Conservation (phyloP, 1,140 invertebrate species). For the Caenorhabditis remanei region DNA sequence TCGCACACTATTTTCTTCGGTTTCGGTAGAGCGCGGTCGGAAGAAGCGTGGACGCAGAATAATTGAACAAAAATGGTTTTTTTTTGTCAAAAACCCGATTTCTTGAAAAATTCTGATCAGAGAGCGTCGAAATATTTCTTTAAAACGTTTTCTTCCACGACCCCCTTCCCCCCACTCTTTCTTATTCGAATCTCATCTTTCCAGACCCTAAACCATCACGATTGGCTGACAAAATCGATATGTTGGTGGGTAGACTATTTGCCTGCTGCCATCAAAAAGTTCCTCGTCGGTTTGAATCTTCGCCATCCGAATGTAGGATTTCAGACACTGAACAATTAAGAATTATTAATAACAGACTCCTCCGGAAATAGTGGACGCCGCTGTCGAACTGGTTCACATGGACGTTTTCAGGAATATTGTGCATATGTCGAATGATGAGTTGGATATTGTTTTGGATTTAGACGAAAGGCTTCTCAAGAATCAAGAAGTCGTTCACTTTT, state of each 20-base stretch:
- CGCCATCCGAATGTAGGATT: slow-evolving; percentile 16
- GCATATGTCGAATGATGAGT: slow-evolving; percentile 69
- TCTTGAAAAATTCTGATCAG: too few species aligned
- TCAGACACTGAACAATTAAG: background rate
- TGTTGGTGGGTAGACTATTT: slow-evolving; percentile 64
- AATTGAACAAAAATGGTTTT: too few species aligned
- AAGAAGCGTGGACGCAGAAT: too few species aligned
- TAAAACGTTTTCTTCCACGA: too few species aligned
- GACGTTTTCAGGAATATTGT: slow-evolving; percentile 69
- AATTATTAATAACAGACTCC: slow-evolving; percentile 46
- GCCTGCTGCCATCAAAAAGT: slow-evolving; percentile 54
- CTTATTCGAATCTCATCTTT: too few species aligned
- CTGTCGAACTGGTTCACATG: slow-evolving; percentile 62
- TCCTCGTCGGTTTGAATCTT: slow-evolving; percentile 61
- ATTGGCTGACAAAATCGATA: slow-evolving; percentile 65
- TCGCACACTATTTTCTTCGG: too few species aligned
- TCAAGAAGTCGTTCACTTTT: slow-evolving; percentile 60
- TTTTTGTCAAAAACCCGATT: too few species aligned
- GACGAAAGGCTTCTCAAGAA: slow-evolving; percentile 57
- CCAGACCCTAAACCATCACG: slow-evolving; percentile 66
- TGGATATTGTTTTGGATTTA: slow-evolving; percentile 61
- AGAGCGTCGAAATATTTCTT: too few species aligned
- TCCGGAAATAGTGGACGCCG: slow-evolving; percentile 63
- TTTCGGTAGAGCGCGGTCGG: too few species aligned
- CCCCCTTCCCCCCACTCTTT: too few species aligned